Base-by-base conservation (phyloP, 2,797 vertebrate species). In the Sebastes kiyomatsui region DNA sequence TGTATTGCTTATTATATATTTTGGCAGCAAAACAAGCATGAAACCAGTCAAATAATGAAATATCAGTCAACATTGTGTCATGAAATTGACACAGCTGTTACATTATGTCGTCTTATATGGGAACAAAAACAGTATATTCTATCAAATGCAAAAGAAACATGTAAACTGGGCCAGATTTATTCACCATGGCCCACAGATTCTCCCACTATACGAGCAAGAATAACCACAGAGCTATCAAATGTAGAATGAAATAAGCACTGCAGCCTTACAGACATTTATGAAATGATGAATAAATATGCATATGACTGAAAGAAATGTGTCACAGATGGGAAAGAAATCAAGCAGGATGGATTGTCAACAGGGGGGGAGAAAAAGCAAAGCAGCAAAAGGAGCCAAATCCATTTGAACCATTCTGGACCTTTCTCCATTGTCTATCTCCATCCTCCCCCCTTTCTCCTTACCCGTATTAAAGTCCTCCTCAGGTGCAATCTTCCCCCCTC, bases 391-490 rank as follows among this genome's bases (percentile, higher is more conserved):
- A 91, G 72, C 60, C 62, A 6, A 79, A 85, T 89, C 85, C 70
- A 77, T 87, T 86, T 83, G 67, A 84, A 79, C 80, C 88, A 87
- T 90, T 92, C 86, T 91, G 82, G 92, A 91, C 90, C 88, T 91
- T 90, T 91, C 89, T 92, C 79, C 82, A 82, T 94, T 90, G 87
- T 89, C 81, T 87, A 74, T 78, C 73, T 86, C 84, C 90, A 88
- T 77, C 90, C 89, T 73, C 70, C 88, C 75, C 75, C 80, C 82
- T 75, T 87, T 62, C 88, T 88, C 87, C 95, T 95, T 96, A 96
- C 96, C 96, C 95, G 95, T 96, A 82, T 93, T 90, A 89, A 91
- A 90, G 93, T 96, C 94, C 94, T 95, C 95, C 94, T 93, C 90
- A 90, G 94, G 87, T 92, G 92, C 86, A 90, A 83, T 94, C 93